phyloP scores from a whole-genome alignment of 2,113 vertebrate genomes.

The Pandion haliaetus region DNA sequence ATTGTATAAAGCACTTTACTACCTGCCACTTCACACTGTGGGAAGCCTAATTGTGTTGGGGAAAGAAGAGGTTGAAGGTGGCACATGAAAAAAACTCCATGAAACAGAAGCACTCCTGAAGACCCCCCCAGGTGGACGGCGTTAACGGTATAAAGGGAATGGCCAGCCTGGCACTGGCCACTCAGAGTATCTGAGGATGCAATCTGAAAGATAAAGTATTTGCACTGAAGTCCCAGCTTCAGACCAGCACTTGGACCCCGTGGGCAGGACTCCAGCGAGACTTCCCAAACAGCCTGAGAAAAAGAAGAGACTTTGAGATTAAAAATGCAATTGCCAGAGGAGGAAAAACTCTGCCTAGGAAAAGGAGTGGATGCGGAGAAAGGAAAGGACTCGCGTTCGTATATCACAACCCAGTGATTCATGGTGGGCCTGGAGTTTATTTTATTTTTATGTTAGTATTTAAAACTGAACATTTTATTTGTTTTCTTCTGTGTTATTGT shows the following conservation, averaged over 20 bases:
- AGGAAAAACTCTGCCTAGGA: constrained; percentile 30
- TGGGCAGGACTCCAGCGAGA: constrained; percentile 25
- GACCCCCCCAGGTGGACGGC: not conserved
- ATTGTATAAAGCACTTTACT: constrained; percentile 90
- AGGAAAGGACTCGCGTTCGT: constrained; percentile 2
- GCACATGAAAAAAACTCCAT: not conserved
- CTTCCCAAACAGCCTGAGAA: not conserved
- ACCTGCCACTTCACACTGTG: constrained; percentile 45
- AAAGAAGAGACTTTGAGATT: constrained; percentile 39
- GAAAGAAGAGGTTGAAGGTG: constrained; percentile 41
- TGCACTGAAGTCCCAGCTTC: constrained; percentile 64
- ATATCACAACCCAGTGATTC: constrained; percentile 44
- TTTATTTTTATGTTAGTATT: constrained; percentile 74
- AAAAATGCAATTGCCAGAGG: constrained; percentile 23
- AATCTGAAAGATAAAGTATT: constrained; percentile 57
- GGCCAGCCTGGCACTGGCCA: constrained; percentile 19
- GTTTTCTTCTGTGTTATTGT: constrained; percentile 59
- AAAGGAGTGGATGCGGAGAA: not conserved
- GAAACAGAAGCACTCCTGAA: constrained; percentile 67
- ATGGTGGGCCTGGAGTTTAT: constrained; percentile 64
- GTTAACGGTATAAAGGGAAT: not conserved
- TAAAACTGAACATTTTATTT: constrained; percentile 57
- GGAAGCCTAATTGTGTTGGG: constrained; percentile 52
- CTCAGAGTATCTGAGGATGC: constrained; percentile 40
- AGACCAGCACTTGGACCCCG: constrained; percentile 51